Evolutionary conservation across 2,888 invertebrate genomes (phyloP), one percentile per base, ranked within the genome.

Genomic region (Calliphora vomitoria): DNA sequence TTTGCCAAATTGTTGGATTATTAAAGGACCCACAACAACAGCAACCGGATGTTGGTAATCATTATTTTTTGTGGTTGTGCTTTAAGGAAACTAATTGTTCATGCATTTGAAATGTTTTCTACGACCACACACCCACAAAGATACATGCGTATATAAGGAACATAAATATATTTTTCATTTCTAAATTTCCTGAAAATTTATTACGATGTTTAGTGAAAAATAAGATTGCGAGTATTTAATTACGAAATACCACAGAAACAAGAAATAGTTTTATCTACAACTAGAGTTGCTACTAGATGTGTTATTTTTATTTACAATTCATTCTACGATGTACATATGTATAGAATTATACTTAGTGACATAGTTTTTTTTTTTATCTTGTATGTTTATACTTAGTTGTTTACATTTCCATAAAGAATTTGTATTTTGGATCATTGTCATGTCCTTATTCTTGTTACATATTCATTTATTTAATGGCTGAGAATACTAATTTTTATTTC

Each of bases 1-100:
- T 64, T 50, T 71, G 60, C 60, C 71, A 80, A 80, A 80, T 80
- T 38, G 44, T 69, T 71, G 20, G 35, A 53, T 75, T 85, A 80
- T 80, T 62, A 62, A 53, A 55, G 62, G n/a, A 31, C 31, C 35
- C 66, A 66, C 41, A 62, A n/a, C 20, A 85, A 82, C 55, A 74
- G 25, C 41, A 68, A 68, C 31, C 81, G 76, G 75, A 81, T 72
- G 71, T 76, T 76, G 53, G 71, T 60, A 72, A 82, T 72, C 3
- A 35, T 64, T 25, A 25, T 66, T 55, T 47, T 13, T 71, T 35
- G 35, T 38, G 55, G 41, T 71, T 76, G 38, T 69, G 25, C 60
- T 69, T 66, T 18, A 47, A 38, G 58, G 41, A 58, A 47, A 38
- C 58, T 68, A 74, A 47, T 66, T 68, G 47, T 58, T 58, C 44